These are phyloP conservation scores for Coregonus ussuriensis DNA, from an alignment of 2,797 vertebrate genomes.

Conservation along the genomic window DNA sequence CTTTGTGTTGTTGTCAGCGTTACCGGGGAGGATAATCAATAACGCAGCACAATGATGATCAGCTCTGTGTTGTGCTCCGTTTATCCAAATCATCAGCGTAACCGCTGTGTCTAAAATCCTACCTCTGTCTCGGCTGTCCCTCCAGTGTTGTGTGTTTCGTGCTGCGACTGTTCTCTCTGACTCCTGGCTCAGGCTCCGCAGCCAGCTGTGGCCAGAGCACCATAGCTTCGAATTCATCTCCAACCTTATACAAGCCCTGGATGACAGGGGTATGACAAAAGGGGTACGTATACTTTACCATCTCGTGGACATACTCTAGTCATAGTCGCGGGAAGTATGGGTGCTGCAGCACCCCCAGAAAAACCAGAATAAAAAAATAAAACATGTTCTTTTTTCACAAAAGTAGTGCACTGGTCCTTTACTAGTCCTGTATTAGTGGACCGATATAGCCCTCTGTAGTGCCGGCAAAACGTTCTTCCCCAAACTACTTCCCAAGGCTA, in stretches of 20 bases:
- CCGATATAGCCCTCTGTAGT: no score
- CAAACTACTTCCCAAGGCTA: no score
- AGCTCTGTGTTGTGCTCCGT: not conserved
- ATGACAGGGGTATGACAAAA: constrained; percentile 54
- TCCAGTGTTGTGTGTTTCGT: constrained; percentile 77
- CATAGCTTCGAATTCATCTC: constrained; percentile 66
- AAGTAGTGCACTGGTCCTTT: no score
- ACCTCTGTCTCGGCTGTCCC: constrained; percentile 10
- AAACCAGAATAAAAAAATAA: no score
- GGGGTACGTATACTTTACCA: not conserved
- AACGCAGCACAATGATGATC: not conserved
- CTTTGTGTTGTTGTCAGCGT: not conserved
- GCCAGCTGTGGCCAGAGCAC: constrained; percentile 72
- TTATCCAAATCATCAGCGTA: not conserved
- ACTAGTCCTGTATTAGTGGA: no score
- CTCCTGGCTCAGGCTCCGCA: constrained; percentile 72
- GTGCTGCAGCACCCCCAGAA: no score
- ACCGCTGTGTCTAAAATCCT: not conserved
- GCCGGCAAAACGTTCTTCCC: no score
- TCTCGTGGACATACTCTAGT: not conserved
- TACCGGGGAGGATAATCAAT: not conserved
- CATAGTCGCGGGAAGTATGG: no score
- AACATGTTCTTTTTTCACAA: no score
- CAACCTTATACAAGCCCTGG: constrained; percentile 65
- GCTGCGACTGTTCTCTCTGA: constrained; percentile 72